These are phyloP conservation scores for Cirrhinus mrigala DNA, from an alignment of 2,797 vertebrate species.

Conservation along the genomic window DNA sequence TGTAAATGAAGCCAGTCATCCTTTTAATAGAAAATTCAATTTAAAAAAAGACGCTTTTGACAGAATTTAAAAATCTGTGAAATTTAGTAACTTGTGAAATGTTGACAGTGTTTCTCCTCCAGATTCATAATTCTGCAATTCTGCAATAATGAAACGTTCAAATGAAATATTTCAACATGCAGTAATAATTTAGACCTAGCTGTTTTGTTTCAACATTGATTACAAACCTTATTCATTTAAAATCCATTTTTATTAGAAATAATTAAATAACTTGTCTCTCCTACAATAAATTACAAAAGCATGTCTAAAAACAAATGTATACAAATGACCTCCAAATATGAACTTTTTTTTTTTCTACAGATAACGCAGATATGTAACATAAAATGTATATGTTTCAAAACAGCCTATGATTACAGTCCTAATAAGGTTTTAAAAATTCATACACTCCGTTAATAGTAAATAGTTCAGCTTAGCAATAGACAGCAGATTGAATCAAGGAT, in stretches of 20 bases:
- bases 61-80: not conserved
- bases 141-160: not conserved
- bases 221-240: not conserved
- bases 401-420: not conserved
- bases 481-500: conserved; percentile 5
- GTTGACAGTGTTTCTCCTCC: not conserved
- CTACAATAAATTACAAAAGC: conserved; percentile 9
- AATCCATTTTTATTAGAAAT: not conserved
- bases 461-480: not conserved
- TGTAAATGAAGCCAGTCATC: not conserved
- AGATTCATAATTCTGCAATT: not conserved
- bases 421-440: not conserved
- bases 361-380: not conserved
- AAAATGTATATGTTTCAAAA: not conserved
- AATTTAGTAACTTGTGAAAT: not conserved
- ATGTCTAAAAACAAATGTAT: conserved; percentile 2
- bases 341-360: not conserved
- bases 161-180: not conserved
- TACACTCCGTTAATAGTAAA: not conserved
- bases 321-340: not conserved
- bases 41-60: not conserved
- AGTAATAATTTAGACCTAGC: not conserved
- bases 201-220: not conserved
- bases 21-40: not conserved
- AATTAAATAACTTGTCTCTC: not conserved